These are phyloP conservation scores for Channa striata DNA, from an alignment of 2,797 vertebrate genomes.

Conservation along the genomic window DNA sequence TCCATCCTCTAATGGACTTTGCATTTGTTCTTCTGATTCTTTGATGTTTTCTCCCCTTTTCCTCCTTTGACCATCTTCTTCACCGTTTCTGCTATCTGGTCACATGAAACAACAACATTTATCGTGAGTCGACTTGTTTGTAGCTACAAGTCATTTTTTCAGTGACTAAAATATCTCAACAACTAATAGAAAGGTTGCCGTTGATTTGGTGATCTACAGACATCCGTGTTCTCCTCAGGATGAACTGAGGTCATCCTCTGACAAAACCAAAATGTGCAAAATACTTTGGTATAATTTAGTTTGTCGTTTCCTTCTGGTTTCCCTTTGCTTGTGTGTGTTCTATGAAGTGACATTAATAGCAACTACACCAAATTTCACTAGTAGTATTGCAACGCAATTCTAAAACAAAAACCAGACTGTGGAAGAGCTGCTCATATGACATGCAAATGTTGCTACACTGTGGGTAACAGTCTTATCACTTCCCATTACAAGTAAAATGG, in stretches of 20 bases:
- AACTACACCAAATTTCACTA: no score
- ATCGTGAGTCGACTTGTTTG: no score
- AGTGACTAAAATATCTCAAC: background rate
- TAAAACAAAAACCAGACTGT: no score
- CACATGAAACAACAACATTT: slow-evolving; percentile 36
- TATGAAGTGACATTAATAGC: no score
- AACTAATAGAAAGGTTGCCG: background rate
- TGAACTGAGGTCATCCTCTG: background rate
- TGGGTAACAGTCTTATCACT: no score
- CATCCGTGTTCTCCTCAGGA: background rate
- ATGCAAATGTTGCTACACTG: no score
- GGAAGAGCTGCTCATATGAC: no score
- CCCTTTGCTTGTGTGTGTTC: background rate
- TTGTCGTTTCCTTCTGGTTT: background rate
- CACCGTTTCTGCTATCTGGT: slow-evolving; percentile 38
- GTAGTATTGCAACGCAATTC: no score
- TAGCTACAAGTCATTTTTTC: no score
- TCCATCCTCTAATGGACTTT: slow-evolving; percentile 5
- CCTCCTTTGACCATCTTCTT: background rate
- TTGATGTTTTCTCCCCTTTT: background rate
- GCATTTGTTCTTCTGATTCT: slow-evolving; percentile 8
- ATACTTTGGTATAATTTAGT: background rate
- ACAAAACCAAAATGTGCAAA: no score
- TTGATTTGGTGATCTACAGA: background rate
- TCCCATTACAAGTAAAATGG: no score